Conservation (phyloP, 2,797 vertebrate species). For the Rhinichthys osculus region DNA sequence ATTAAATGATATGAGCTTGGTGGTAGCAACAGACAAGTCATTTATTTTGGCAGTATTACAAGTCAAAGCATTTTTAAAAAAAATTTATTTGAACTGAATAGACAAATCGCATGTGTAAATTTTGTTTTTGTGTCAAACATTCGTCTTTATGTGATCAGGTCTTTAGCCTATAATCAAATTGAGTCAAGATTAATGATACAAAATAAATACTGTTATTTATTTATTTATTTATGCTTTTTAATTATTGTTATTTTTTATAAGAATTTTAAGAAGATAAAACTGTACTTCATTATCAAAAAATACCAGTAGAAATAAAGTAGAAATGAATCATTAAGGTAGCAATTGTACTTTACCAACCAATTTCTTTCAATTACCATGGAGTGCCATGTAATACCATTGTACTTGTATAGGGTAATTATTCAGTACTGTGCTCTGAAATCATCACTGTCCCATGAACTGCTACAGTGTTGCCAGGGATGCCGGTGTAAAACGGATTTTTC, state of each 20-base stretch:
- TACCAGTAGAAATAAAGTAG: neutral
- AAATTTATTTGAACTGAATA: neutral
- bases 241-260: no score
- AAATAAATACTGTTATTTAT: neutral
- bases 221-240: neutral
- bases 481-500: neutral
- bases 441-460: neutral
- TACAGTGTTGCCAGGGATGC: neutral
- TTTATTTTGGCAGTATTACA: neutral
- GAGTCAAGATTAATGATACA: neutral
- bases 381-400: neutral
- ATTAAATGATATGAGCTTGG: neutral
- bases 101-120: neutral
- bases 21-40: neutral
- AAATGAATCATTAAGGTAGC: neutral
- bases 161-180: neutral
- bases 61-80: neutral
- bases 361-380: neutral
- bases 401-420: neutral
- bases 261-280: neutral
- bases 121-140: neutral
- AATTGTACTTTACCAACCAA: neutral
- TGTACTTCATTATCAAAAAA: neutral
- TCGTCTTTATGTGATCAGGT: neutral
- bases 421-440: neutral